Evolutionary conservation across 2,888 invertebrate genomes (phyloP), one percentile per base, ranked within the genome.

Genomic region (Sminthurinus aureus): DNA sequence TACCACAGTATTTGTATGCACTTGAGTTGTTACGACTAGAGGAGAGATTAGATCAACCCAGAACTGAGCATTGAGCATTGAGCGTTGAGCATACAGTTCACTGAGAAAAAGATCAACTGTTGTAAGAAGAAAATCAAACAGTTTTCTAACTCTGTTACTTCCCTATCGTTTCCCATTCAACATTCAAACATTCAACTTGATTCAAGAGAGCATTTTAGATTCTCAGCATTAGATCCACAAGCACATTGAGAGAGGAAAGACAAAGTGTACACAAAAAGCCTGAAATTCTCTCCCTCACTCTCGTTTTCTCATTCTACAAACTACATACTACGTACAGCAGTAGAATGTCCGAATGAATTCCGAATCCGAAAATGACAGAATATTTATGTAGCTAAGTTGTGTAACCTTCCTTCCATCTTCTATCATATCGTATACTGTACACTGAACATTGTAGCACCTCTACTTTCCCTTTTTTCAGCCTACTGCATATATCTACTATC

Each of bases 121-220:
- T 85, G 82, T 85, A 84, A 85, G 85, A 84, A 84, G 85, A 85
- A 85, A 84, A 84, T 85, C 82, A 85, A 85, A 85, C 85, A 85
- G 24, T 85, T 85, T 82, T 79, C 79, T 78, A 83, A 83, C 81
- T 81, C 81, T 58, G 52, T 75, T 74, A 74, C 38, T 64, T 75
- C 74, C 75, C 74, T 64, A 74, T 81, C 58, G 51, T 75, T 75
- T 75, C 75, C 75, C 75, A 50, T 58, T 58, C 58, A 58, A 58
- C 58, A 58, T 52, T n/a, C n/a, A n/a, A 58, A 58, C 58, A 58
- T 69, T 73, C 58, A 58, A 58, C 58, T 15, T 73, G 73, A 73
- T 8, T 6, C 24, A 73, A 38, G 38, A 38, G 38, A 38, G 38
- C 38, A 38, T 38, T 38, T 38, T 38, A 6, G 38, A 38, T 38